Evolutionary conservation across 2,888 invertebrate genomes (phyloP).

Genomic region (Deilephila porcellus): DNA sequence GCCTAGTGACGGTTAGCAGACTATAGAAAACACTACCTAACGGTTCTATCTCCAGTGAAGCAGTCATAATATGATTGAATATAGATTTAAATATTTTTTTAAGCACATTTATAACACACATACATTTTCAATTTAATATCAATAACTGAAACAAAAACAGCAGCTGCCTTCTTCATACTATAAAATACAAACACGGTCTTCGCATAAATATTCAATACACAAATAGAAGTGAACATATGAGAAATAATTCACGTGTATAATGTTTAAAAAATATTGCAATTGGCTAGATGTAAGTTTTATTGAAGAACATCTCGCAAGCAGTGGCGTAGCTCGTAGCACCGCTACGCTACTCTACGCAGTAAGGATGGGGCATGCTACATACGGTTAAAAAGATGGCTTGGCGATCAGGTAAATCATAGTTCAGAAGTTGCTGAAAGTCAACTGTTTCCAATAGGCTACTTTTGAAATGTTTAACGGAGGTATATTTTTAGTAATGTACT

Average conservation of each 20-base stretch:
- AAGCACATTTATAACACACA: no score
- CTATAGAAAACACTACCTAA: no score
- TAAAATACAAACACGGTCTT: not conserved
- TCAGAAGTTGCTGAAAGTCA: no score
- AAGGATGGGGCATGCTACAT: slow-evolving; percentile 33
- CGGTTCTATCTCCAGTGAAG: no score
- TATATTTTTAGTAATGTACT: no score
- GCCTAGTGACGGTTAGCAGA: no score
- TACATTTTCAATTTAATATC: not conserved
- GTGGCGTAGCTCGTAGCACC: slow-evolving; percentile 6
- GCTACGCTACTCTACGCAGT: slow-evolving; percentile 35
- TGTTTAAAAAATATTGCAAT: slow-evolving; percentile 20
- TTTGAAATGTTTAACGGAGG: no score
- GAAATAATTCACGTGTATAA: slow-evolving; percentile 7
- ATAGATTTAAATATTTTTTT: no score
- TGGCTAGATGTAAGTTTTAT: not conserved
- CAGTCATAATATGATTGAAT: no score
- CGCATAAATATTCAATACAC: not conserved
- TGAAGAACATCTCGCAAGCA: not conserved
- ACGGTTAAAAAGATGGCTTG: no score
- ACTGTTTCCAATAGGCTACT: no score
- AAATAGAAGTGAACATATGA: not conserved
- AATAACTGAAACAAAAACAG: not conserved
- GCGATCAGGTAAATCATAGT: no score
- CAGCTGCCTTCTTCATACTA: not conserved